Evolutionary conservation across 2,888 invertebrate genomes (phyloP), one percentile per base, ranked within the genome.

Genomic region (Hypercompe scribonia): DNA sequence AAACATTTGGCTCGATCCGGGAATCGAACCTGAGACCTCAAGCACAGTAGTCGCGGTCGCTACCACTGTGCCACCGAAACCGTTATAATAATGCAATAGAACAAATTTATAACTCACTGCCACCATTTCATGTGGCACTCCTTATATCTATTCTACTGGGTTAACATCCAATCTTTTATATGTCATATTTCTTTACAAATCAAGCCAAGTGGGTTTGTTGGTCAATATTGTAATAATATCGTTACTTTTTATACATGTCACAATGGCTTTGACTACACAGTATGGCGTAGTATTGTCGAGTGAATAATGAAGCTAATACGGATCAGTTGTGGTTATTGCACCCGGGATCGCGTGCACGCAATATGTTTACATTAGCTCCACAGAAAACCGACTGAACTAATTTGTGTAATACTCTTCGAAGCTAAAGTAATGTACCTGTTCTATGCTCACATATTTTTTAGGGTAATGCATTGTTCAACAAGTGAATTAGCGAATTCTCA

Each of bases 311-410:
- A 34, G 54, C 54, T 68, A 58, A 58, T 68, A 72, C 50, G 31
- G 34, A 31, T 1, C 68, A 46, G 65, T 72, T 74, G 75, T 84
- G 81, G 81, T 84, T 81, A 81, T 81, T 88, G 86, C 84, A 84
- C 76, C 73, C 71, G 28, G 28, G 69, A 83, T 88, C 81, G 89
- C 88, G 86, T 88, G 87, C 85, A 79, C 61, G 73, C 65, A 42
- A 72, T 78, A 73, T 83, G 78, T 82, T 84, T 81, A 85, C 79
- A 72, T 80, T 81, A 72, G 34, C 36, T 71, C 39, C 46, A 73
- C 80, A 65, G 75, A 77, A 76, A 73, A 74, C 68, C 71, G 73
- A 74, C 75, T 79, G 73, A 84, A 83, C 79, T 78, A 84, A 86
- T 86, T 85, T 77, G 75, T 85, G 72, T 75, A 79, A 81, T 72